Base-by-base conservation (phyloP, 1,140 invertebrate genomes). In the Dinothrombium tinctorium region DNA sequence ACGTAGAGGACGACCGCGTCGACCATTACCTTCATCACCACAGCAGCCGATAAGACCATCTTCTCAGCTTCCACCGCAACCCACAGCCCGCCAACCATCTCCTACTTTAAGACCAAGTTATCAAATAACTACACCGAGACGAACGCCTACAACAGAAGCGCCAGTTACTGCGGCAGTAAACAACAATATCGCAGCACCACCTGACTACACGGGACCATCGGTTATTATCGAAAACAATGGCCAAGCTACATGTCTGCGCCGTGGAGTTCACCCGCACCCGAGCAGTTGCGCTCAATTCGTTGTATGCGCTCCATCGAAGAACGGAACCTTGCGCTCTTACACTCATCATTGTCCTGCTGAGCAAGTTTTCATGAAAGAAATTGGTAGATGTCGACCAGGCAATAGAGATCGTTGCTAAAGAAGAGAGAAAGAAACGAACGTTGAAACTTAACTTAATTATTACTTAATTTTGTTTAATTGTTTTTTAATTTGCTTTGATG, bases 271-370 rank as follows among this genome's bases (percentile, higher is more conserved):
- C 25, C 40, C 43, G 8, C 52, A 54, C 26, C 52, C 51, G 0
- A 43, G 46, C 12, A 51, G 49, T 28, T 54, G 52, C 37, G 45
- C 48, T 20, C 50, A 47, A 42, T 54, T 54, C 33, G 42, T 54
- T 23, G 52, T 54, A 11, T 54, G 52, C 23, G 52, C 50, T 4
- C 52, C 52, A 25, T 42, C 48, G 1, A 22, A 14, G 14, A 42
- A 37, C 4, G 38, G 45, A n/a, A 44, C 41, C 7, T 41, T 50
- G 4, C 41, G 45, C 6, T 42, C 50, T 2, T 47, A 45, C 14
- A 43, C 45, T 2, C 52, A 53, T 39, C 46, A 52, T 32, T 54
- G 52, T 46, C 52, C 52, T 15, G 45, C 50, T 23, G 42, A 51
- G 7, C 47, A 48, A 9, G 40, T 46, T 8, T 54, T 51, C 31